Evolutionary conservation across 2,888 invertebrate genomes (phyloP), one percentile per base, ranked within the genome.

Genomic region (Drosophila emarginata): DNA sequence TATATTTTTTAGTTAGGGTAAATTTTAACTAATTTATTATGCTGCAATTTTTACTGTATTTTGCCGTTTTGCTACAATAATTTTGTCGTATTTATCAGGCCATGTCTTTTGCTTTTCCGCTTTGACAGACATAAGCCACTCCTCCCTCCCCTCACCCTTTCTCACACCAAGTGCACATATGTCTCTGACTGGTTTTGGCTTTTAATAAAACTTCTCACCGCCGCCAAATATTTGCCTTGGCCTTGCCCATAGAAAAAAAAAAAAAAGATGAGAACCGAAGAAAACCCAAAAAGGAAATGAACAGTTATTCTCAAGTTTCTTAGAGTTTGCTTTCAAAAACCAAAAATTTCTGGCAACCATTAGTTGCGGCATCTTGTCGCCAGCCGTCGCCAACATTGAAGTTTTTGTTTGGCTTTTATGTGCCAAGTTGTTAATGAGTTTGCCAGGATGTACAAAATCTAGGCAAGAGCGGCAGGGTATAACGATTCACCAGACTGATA

Each of bases 391-490:
- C 72, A 51, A 53, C 26, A 40, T 23, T 37, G 45, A 61, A 61
- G 63, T 70, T 83, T 81, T 58, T 74, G 64, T 61, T 69, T 58
- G 71, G 67, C 79, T 72, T 82, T 80, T 76, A 76, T 85, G 83
- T 78, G 87, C 87, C 82, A 82, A 82, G 77, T 87, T 82, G 82
- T 82, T 82, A 82, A 82, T 87, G 82, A 82, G 82, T 82, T 82
- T 82, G 81, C 72, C 67, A 54, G 54, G 37, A 64, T 51, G 64
- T 45, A n/a, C 21, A 7, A 37, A 5, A 1, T 23, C 18, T 59
- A 60, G 61, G 76, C 74, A 72, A 72, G 77, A 26, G 52, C 65
- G 66, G 62, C 70, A 73, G 57, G 6, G 28, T 6, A 28, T 28
- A 6, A 69, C 74, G 61, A 66, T 68, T 74, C 61, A 63, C 61